A percentile compares a stretch with the other conserved stretches of the same genome.
These are phyloP conservation scores for Drosophila watanabei DNA, from an alignment of 1,140 invertebrate genomes.

Conservation along the genomic window DNA sequence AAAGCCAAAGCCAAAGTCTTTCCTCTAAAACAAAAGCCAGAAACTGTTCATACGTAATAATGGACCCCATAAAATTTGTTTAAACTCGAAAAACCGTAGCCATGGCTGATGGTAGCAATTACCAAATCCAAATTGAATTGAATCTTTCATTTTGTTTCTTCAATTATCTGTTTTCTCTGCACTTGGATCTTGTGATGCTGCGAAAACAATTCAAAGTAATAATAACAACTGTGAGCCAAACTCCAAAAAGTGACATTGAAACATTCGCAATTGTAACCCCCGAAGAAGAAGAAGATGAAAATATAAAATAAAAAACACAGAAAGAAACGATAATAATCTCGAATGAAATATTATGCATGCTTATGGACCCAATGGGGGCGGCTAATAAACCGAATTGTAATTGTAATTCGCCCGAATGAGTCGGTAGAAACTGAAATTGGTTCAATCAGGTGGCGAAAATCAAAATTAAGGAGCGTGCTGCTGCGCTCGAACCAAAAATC, in stretches of 20 bases:
- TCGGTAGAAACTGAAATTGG: constrained; percentile 65
- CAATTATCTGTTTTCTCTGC: constrained; percentile 55
- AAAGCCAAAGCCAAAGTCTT: background rate
- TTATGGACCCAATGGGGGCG: constrained; percentile 47
- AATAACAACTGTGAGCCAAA: constrained; percentile 29
- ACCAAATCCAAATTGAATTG: constrained; percentile 32
- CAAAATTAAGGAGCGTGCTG: constrained; percentile 22
- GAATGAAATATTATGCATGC: constrained; percentile 33
- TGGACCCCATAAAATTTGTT: constrained; percentile 5
- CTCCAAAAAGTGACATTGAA: constrained; percentile 41
- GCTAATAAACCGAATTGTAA: constrained; percentile 68
- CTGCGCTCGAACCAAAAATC: background rate
- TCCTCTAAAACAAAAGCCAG: background rate
- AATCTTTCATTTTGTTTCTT: constrained; percentile 23
- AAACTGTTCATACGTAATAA: background rate
- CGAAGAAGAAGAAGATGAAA: constrained; percentile 12
- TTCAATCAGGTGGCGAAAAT: constrained; percentile 47
- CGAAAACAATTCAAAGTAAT: constrained; percentile 30
- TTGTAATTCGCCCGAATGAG: constrained; percentile 58
- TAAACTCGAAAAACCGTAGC: constrained; percentile 1
- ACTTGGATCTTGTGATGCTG: constrained; percentile 41
- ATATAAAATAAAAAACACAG: constrained; percentile 8
- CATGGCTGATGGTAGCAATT: constrained; percentile 24
- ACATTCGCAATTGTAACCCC: constrained; percentile 41
- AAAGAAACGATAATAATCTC: constrained; percentile 37